phyloP scores from a whole-genome alignment of 2,888 invertebrate species.

The Euzophera pinguis region DNA sequence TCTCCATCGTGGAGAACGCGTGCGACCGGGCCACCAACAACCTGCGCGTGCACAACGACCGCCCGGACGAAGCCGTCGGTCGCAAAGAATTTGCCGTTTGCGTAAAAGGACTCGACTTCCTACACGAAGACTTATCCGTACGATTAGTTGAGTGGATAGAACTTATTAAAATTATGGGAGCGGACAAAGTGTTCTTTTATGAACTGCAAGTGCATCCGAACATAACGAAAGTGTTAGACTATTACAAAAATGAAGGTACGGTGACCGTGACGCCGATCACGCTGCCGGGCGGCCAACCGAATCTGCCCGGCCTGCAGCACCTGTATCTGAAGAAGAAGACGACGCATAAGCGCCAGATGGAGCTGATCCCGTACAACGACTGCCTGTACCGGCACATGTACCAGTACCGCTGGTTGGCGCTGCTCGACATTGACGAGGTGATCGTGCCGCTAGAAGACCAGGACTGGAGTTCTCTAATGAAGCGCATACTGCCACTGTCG shows the following conservation, averaged over 20 bases:
- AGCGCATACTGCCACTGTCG: conserved; percentile 82
- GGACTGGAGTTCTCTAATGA: conserved; percentile 90
- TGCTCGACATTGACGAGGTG: conserved; percentile 96
- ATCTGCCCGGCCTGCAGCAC: conserved; percentile 92
- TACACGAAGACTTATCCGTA: conserved; percentile 94
- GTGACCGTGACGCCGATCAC: conserved; percentile 90
- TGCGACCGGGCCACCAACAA: conserved; percentile 94
- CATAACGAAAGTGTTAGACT: conserved; percentile 88
- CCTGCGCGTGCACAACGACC: conserved; percentile 89
- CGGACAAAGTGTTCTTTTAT: conserved; percentile 95
- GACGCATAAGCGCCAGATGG: conserved; percentile 96
- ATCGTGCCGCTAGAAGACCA: conserved; percentile 91
- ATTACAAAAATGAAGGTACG: conserved; percentile 83
- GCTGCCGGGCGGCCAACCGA: conserved; percentile 93
- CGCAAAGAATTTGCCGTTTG: conserved; percentile 94
- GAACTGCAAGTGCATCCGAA: conserved; percentile 95
- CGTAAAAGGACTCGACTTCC: conserved; percentile 95
- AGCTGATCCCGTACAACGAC: conserved; percentile 97
- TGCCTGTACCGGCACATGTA: conserved; percentile 96
- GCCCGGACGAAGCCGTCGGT: conserved; percentile 73
- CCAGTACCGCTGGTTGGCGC: conserved; percentile 92
- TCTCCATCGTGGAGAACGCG: conserved; percentile 90
- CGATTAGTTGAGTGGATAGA: conserved; percentile 97
- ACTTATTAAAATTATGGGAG: conserved; percentile 90
- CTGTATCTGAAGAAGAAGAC: conserved; percentile 94